Percentiles rank a stretch among this genome's conserved stretches.
These are phyloP conservation scores for Gryllus bimaculatus DNA, from an alignment of 1,140 invertebrate species.

Conservation along the genomic window DNA sequence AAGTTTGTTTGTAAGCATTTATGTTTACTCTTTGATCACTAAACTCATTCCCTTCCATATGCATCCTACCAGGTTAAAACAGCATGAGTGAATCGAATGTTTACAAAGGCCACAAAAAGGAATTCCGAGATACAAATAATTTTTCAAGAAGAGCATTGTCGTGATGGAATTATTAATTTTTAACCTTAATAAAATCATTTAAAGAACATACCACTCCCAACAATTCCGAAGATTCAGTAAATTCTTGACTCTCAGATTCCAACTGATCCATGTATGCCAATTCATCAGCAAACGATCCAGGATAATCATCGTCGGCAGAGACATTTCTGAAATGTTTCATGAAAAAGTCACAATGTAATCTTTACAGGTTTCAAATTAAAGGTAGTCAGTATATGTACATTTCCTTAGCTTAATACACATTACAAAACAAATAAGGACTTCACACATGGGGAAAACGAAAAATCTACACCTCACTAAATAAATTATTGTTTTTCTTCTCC, in stretches of 20 bases:
- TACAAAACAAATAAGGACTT: background rate
- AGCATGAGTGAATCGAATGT: background rate
- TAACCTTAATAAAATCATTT: background rate
- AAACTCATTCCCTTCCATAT: background rate
- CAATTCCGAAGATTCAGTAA: background rate
- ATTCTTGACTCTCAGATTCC: constrained; percentile 1
- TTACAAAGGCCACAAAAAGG: background rate
- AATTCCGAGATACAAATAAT: background rate
- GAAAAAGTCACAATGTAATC: too few relatives aligned
- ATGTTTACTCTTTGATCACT: background rate
- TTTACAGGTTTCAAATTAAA: background rate
- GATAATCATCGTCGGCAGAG: constrained; percentile 16
- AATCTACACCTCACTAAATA: background rate
- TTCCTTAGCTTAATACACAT: background rate
- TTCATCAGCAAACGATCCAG: constrained; percentile 19
- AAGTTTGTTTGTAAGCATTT: background rate
- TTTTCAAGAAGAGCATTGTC: background rate
- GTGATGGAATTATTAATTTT: background rate
- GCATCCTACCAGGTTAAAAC: background rate
- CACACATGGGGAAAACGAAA: background rate
- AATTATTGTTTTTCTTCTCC: background rate
- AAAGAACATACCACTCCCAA: background rate
- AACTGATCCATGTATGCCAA: constrained; percentile 17
- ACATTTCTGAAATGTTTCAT: background rate
- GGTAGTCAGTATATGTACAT: background rate